phyloP scores from a whole-genome alignment of 1,140 invertebrate genomes.

The Neuroterus valhalla region DNA sequence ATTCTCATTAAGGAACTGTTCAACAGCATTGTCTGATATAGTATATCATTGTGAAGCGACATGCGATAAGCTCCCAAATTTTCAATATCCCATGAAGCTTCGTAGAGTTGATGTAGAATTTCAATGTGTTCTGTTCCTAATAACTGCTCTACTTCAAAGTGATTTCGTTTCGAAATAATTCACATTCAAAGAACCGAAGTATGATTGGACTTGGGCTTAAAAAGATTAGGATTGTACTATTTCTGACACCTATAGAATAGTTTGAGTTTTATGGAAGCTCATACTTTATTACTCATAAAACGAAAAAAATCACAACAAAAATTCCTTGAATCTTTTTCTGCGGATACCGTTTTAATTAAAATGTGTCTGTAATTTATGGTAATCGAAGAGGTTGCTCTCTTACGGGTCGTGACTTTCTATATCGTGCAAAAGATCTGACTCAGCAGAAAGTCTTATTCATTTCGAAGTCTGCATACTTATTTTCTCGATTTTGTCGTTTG shows the following conservation, averaged over 20 bases:
- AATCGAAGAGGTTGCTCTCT: slow-evolving; percentile 44
- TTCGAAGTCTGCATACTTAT: slow-evolving; percentile 35
- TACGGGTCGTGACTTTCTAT: slow-evolving; percentile 38
- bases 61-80: too few species aligned
- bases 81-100: too few species aligned
- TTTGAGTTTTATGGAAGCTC: neutral
- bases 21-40: too few species aligned
- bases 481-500: neutral
- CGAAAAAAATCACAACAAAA: neutral
- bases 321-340: neutral
- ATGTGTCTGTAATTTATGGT: slow-evolving; percentile 42
- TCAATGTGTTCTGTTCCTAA: too few species aligned
- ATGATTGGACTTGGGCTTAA: too few species aligned
- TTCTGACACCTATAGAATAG: neutral
- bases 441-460: slow-evolving; percentile 39
- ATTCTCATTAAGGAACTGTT: too few species aligned
- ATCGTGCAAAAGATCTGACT: slow-evolving; percentile 35
- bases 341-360: slow-evolving; percentile 45
- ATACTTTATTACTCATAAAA: neutral
- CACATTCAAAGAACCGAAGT: neutral
- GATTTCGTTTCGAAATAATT: too few species aligned
- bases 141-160: too few species aligned
- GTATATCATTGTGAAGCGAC: too few species aligned
- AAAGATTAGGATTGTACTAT: too few species aligned
- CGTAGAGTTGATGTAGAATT: too few species aligned